Evolutionary conservation across 2,113 vertebrate species (phyloP).

Genomic region (Rhadina sibilatrix): DNA sequence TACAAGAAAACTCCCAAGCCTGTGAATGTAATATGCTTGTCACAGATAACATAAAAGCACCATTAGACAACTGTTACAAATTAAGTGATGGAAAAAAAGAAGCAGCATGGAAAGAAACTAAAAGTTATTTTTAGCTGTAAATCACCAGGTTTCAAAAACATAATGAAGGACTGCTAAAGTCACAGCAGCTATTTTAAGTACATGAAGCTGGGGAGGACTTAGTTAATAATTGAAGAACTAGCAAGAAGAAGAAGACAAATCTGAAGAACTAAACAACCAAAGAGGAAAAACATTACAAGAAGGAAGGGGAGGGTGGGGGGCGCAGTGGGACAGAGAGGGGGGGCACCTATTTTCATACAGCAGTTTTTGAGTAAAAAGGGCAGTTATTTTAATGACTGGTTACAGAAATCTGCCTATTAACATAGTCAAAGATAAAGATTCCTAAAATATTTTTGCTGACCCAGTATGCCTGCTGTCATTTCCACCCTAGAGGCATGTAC

Average conservation of each 20-base stretch:
- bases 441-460: not conserved
- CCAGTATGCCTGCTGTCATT: not conserved
- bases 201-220: not conserved
- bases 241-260: not conserved
- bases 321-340: fast-evolving
- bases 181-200: constrained; percentile 27
- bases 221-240: not conserved
- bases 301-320: fast-evolving
- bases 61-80: constrained; percentile 19
- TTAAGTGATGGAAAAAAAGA: not conserved
- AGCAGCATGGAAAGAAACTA: not conserved
- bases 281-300: not conserved
- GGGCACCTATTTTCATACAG: not conserved
- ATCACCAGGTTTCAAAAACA: not conserved
- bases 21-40: not conserved
- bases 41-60: not conserved
- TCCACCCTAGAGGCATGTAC: not conserved
- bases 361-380: not conserved
- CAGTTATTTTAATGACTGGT: not conserved
- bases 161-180: not conserved
- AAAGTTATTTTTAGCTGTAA: constrained; percentile 11
- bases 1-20: not conserved
- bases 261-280: not conserved
- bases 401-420: not conserved
- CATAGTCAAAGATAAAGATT: not conserved